Conservation (phyloP, 2,113 vertebrate genomes). For the Triplophysa rosa region DNA sequence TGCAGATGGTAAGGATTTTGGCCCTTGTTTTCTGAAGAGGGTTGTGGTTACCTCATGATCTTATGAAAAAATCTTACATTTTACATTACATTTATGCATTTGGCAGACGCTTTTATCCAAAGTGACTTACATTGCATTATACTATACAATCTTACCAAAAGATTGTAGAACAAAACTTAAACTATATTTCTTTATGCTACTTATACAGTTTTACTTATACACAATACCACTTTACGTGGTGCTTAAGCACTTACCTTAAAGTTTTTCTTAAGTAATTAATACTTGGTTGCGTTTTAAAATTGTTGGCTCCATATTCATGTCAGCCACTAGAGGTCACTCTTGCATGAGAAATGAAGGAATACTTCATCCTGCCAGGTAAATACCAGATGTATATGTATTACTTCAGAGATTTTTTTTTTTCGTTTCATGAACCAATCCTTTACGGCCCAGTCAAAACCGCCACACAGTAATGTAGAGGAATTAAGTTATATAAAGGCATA, state of each 20-base stretch:
- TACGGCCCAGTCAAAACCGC: neutral
- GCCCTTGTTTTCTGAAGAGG: neutral
- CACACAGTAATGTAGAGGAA: neutral
- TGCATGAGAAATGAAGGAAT: slow-evolving; percentile 28
- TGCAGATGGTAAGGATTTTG: neutral
- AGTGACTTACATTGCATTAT: no score
- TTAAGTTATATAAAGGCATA: neutral
- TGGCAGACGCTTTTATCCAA: no score
- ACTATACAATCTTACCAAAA: neutral
- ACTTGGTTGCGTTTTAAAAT: neutral
- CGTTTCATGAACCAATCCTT: no score
- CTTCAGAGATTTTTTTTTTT: no score
- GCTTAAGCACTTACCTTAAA: neutral
- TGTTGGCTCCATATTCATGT: neutral
- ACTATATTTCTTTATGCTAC: no score
- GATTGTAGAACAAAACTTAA: neutral
- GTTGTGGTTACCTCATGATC: neutral
- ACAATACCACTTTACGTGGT: no score
- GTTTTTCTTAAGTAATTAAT: neutral
- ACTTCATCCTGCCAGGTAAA: no score
- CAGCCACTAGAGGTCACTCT: slow-evolving; percentile 56
- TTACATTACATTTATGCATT: no score
- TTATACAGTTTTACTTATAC: no score
- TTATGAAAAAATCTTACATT: neutral
- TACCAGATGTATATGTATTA: no score